Base-by-base conservation (phyloP, 2,888 invertebrate species). In the Elgonia sp. region DNA sequence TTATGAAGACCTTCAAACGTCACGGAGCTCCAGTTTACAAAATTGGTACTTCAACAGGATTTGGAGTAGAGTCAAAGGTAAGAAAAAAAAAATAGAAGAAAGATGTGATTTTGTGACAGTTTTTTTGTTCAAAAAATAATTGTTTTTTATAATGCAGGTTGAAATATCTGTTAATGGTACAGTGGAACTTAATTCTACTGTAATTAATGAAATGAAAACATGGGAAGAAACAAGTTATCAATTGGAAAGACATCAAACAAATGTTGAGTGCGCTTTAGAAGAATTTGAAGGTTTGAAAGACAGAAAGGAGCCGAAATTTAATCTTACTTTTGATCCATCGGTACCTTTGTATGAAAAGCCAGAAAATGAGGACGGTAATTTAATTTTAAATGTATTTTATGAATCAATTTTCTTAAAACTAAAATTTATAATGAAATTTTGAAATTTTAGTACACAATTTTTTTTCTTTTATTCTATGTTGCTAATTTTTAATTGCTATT, bases 201-300 rank as follows among this genome's bases (percentile, higher is more conserved):
- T 98, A 79, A 95, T 96, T 42, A 95, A 96, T 0, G 95, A 98
- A 57, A 97, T 97, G 94, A 96, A 97, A 92, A 96, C 97, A 93
- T 99, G 99, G 99, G 99, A 99, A 94, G 98, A 98, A 93, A 99
- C 99, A 0, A 99, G 99, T 94, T 98, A 97, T 93, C 97, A 97
- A 90, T 94, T 99, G 76, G 99, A 99, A 94, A 95, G 96, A 89
- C 96, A 97, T 16, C 99, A 99, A 95, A 97, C 98, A 0, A 97
- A 98, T 93, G 95, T 96, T 0, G 95, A 96, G 6, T 98, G 98
- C 93, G 97, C 97, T 1, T 95, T 96, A 60, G 96, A 97, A 92
- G 99, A 99, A 95, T 97, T 96, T 95, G 95, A 95, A 77, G 96
- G 96, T 14, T 95, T 98, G 20, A 95, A 95, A 69, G 95, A 95